phyloP scores from a whole-genome alignment of 2,888 invertebrate species.

The Diloba caeruleocephala region DNA sequence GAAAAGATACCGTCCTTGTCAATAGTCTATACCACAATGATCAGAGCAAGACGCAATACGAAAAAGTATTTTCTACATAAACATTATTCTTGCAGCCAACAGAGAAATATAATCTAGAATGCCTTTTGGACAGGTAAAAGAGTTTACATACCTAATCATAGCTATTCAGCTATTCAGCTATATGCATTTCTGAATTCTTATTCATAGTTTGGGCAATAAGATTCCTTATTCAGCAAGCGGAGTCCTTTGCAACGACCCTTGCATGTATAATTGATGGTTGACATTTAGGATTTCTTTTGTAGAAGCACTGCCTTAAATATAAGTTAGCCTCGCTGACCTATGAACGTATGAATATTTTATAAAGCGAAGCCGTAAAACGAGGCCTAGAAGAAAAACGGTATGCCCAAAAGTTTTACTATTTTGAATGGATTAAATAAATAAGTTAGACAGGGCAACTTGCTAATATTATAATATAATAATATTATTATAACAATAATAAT shows the following conservation, averaged over 20 bases:
- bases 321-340: slow-evolving; percentile 14
- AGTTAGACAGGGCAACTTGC: too few species aligned
- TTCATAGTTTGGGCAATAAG: slow-evolving; percentile 33
- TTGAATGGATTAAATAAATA: too few species aligned
- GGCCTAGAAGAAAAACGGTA: too few species aligned
- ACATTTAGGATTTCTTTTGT: slow-evolving; percentile 22
- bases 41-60: background rate
- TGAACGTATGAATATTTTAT: slow-evolving; percentile 17
- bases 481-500: too few species aligned
- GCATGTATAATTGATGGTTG: slow-evolving; percentile 37
- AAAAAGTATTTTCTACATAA: background rate
- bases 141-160: too few species aligned
- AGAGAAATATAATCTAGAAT: slow-evolving; percentile 12
- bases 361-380: background rate
- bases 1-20: too few species aligned
- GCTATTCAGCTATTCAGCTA: too few species aligned
- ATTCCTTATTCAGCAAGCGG: slow-evolving; percentile 19
- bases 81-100: too few species aligned
- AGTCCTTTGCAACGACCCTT: slow-evolving; percentile 19
- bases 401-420: too few species aligned
- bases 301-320: slow-evolving; percentile 6
- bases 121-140: background rate
- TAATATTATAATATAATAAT: too few species aligned
- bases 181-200: too few species aligned
- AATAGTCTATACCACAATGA: too few species aligned